Evolutionary conservation across 2,888 invertebrate species (phyloP).

Genomic region (Andrena dorsata): DNA sequence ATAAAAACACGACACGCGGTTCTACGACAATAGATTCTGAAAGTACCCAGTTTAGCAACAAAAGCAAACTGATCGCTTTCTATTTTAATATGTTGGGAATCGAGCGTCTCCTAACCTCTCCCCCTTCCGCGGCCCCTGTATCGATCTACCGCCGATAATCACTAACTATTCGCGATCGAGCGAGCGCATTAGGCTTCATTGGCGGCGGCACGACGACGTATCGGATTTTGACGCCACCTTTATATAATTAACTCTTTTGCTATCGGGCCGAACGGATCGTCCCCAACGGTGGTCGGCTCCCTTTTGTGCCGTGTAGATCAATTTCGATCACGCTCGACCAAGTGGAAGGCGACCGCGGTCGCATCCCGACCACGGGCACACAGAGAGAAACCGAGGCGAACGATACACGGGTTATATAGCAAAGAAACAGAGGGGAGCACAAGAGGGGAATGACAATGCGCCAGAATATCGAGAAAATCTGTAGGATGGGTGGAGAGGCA

Average conservation of each 20-base stretch:
- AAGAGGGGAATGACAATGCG: slow-evolving; percentile 27
- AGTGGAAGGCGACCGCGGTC: slow-evolving; percentile 76
- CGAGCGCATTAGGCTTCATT: slow-evolving; percentile 40
- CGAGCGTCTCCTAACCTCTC: slow-evolving; percentile 12
- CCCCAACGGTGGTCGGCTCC: slow-evolving; percentile 52
- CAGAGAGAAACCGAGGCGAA: slow-evolving; percentile 21
- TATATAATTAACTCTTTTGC: slow-evolving; percentile 82
- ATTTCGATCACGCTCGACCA: slow-evolving; percentile 80
- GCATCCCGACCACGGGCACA: slow-evolving; percentile 47
- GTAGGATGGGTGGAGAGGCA: not conserved
- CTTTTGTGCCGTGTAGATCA: slow-evolving; percentile 79
- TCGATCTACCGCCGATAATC: slow-evolving; percentile 44
- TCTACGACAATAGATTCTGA: not conserved
- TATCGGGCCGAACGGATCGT: slow-evolving; percentile 62
- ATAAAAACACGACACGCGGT: not conserved
- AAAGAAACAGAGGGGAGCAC: slow-evolving; percentile 12
- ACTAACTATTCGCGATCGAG: slow-evolving; percentile 40
- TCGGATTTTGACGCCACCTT: slow-evolving; percentile 72
- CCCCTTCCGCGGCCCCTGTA: not conserved
- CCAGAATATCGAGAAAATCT: slow-evolving; percentile 17
- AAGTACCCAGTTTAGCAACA: slow-evolving; percentile 11
- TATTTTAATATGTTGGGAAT: slow-evolving; percentile 40
- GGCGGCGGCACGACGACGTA: slow-evolving; percentile 58
- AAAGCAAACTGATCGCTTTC: slow-evolving; percentile 10
- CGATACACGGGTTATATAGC: slow-evolving; percentile 1